These are phyloP conservation scores for Drosophila imparisetae DNA, from an alignment of 2,888 invertebrate genomes.

Conservation along the genomic window DNA sequence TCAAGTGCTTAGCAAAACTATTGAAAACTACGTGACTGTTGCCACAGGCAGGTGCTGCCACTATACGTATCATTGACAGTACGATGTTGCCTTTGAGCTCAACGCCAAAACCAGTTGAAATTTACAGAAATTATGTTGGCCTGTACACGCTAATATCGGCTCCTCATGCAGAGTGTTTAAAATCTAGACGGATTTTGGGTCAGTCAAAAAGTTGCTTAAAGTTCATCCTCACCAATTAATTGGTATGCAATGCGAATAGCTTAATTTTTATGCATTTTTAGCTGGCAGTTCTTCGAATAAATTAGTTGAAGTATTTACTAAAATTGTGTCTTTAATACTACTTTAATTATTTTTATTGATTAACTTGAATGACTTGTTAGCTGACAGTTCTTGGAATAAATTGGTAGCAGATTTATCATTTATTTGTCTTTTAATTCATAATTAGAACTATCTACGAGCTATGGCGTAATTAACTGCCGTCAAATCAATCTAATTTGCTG, in stretches of 20 bases:
- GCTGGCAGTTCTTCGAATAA: background rate
- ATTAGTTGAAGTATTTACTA: background rate
- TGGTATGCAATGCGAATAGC: background rate
- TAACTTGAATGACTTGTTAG: too few species aligned
- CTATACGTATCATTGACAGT: conserved; percentile 69
- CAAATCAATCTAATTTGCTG: background rate
- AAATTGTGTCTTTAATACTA: background rate
- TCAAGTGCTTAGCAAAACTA: conserved; percentile 68
- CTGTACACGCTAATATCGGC: conserved; percentile 23
- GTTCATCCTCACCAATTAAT: background rate
- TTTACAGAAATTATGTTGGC: conserved; percentile 58
- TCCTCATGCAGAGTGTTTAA: conserved; percentile 12
- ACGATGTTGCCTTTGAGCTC: conserved; percentile 34
- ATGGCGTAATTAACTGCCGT: background rate
- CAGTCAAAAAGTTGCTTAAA: conserved; percentile 9
- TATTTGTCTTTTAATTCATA: too few species aligned
- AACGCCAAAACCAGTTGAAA: conserved; percentile 62
- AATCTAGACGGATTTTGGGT: conserved; percentile 16
- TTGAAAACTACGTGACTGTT: conserved; percentile 63
- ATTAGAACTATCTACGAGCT: too few species aligned
- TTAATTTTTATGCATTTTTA: background rate
- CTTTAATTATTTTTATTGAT: background rate
- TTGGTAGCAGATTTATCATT: too few species aligned
- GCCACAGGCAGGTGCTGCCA: conserved; percentile 59
- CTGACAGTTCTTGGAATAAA: too few species aligned